A percentile compares a stretch with the other conserved stretches of the same genome.
Evolutionary conservation across 2,888 invertebrate species (phyloP).

Genomic region (Cosmopolites sordidus): DNA sequence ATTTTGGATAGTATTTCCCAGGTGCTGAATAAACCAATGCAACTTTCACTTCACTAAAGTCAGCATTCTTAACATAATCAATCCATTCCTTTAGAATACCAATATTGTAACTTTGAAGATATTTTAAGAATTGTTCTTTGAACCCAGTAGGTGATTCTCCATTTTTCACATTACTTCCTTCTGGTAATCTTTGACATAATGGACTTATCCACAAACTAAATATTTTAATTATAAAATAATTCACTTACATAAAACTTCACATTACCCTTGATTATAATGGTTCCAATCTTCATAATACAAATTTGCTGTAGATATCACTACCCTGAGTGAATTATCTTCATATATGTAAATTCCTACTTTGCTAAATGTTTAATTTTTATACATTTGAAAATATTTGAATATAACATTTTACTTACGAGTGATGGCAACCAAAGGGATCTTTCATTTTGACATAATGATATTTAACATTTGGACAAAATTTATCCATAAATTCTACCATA

Average conservation of each 20-base stretch:
- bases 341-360: slow-evolving; percentile 88
- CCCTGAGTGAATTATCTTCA: slow-evolving; percentile 72
- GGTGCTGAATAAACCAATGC: slow-evolving; percentile 83
- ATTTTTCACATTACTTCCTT: slow-evolving; percentile 49
- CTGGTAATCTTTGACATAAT: slow-evolving; percentile 61
- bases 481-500: slow-evolving; percentile 51
- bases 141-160: slow-evolving; percentile 85
- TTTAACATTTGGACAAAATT: slow-evolving; percentile 59
- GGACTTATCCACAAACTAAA: slow-evolving; percentile 86
- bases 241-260: not conserved
- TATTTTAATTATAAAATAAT: slow-evolving; percentile 15
- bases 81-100: slow-evolving; percentile 69
- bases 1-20: slow-evolving; percentile 61
- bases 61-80: slow-evolving; percentile 67
- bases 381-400: not conserved
- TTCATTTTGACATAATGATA: slow-evolving; percentile 66
- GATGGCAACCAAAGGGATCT: slow-evolving; percentile 81
- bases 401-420: slow-evolving; percentile 67
- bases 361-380: slow-evolving; percentile 42
- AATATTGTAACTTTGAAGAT: slow-evolving; percentile 70
- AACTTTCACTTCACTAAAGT: slow-evolving; percentile 79
- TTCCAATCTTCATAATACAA: slow-evolving; percentile 90
- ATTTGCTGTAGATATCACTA: slow-evolving; percentile 90
- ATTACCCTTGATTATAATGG: slow-evolving; percentile 85
- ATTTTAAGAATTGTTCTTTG: slow-evolving; percentile 70